phyloP scores from a whole-genome alignment of 2,113 vertebrate genomes.

The Cichladusa arquata region DNA sequence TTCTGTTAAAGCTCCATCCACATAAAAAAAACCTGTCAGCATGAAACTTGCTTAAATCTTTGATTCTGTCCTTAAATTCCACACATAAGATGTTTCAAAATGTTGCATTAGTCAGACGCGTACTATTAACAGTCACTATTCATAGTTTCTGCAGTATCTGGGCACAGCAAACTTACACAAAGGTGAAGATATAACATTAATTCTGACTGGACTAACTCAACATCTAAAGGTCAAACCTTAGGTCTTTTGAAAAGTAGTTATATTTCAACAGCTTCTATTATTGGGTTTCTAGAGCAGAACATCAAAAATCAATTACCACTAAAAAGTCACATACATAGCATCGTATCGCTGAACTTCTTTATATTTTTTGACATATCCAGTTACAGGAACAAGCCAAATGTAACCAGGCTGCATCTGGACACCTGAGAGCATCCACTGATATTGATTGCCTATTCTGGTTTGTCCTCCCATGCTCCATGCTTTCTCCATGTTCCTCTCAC shows the following conservation, averaged over 20 bases:
- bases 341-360: neutral
- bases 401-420: neutral
- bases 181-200: neutral
- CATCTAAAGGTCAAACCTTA: neutral
- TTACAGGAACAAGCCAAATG: neutral
- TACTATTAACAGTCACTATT: neutral
- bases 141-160: neutral
- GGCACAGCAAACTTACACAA: neutral
- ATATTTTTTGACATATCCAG: neutral
- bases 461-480: accelerated
- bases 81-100: neutral
- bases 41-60: neutral
- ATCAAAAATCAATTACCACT: neutral
- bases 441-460: neutral
- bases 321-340: neutral
- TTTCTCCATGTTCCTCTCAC: neutral
- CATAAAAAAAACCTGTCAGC: neutral
- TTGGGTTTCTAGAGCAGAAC: neutral
- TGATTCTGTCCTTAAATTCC: neutral
- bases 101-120: neutral
- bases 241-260: neutral
- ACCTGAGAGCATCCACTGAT: neutral
- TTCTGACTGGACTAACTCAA: neutral
- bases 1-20: neutral
- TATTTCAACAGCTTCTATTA: neutral